Conservation (phyloP, 2,888 invertebrate genomes). For the Elgonia sp. region DNA sequence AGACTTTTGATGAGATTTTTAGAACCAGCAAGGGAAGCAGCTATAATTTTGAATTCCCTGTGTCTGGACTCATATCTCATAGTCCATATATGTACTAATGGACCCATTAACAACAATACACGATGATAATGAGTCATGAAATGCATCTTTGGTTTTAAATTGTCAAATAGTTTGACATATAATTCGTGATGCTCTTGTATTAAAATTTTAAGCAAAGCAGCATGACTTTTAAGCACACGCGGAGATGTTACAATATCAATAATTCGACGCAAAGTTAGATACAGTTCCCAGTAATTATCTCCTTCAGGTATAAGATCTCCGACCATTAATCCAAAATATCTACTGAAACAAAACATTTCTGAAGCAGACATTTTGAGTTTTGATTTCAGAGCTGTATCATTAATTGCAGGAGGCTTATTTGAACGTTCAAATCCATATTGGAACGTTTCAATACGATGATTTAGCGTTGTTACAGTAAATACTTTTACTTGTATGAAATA, state of each 20-base stretch:
- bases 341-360: slow-evolving; percentile 1
- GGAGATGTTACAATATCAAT: slow-evolving; percentile 5
- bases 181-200: neutral
- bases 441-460: slow-evolving; percentile 11
- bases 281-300: slow-evolving; percentile 15
- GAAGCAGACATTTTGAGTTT: slow-evolving; percentile 31
- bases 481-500: slow-evolving; percentile 23
- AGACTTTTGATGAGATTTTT: slow-evolving; percentile 45
- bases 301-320: slow-evolving; percentile 18
- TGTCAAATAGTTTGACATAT: slow-evolving; percentile 31
- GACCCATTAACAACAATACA: slow-evolving; percentile 40
- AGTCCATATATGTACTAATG: slow-evolving; percentile 46
- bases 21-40: slow-evolving; percentile 21
- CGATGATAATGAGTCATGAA: slow-evolving; percentile 47
- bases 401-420: slow-evolving; percentile 23
- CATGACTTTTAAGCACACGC: neutral
- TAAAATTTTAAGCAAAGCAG: neutral
- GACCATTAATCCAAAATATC: slow-evolving; percentile 31
- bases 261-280: slow-evolving; percentile 20
- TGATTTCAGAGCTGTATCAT: neutral
- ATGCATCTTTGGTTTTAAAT: slow-evolving; percentile 55
- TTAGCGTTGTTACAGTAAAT: slow-evolving; percentile 4
- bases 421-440: slow-evolving; percentile 18
- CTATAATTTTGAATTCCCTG: slow-evolving; percentile 30
- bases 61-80: slow-evolving; percentile 57